Evolutionary conservation across 2,113 vertebrate genomes (phyloP).

Genomic region (Hippolais icterina): DNA sequence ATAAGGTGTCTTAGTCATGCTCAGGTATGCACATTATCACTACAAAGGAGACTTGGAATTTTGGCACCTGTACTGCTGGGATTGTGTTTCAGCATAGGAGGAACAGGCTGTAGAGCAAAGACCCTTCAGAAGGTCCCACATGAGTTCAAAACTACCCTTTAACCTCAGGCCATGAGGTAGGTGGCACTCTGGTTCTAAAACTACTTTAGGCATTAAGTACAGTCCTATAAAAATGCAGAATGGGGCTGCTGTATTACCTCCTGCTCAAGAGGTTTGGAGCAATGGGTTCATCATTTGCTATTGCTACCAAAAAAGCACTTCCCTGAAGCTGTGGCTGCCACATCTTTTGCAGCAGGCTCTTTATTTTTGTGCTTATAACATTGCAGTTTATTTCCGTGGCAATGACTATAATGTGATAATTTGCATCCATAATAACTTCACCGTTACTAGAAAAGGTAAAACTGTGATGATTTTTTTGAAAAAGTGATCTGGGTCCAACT

Average conservation of each 20-base stretch:
- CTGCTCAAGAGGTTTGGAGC: background rate
- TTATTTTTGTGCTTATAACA: background rate
- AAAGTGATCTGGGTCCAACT: background rate
- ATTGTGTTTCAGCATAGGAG: background rate
- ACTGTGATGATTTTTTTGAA: background rate
- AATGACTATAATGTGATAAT: background rate
- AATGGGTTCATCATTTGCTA: background rate
- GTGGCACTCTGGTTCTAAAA: background rate
- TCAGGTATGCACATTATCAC: background rate
- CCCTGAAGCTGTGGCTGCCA: background rate
- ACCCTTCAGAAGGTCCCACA: background rate
- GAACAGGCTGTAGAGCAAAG: background rate
- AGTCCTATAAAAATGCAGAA: background rate
- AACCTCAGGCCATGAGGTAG: background rate
- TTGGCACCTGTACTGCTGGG: background rate
- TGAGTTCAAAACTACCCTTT: background rate
- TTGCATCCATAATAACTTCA: background rate
- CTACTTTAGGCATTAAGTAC: background rate
- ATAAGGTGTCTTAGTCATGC: background rate
- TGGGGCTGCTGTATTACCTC: background rate
- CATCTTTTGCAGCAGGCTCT: background rate
- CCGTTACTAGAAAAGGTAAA: background rate
- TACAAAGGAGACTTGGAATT: background rate
- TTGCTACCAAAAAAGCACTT: background rate
- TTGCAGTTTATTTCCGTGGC: conserved; percentile 3